These are phyloP conservation scores for Folsomia candida DNA, from an alignment of 2,888 invertebrate species.

Conservation along the genomic window DNA sequence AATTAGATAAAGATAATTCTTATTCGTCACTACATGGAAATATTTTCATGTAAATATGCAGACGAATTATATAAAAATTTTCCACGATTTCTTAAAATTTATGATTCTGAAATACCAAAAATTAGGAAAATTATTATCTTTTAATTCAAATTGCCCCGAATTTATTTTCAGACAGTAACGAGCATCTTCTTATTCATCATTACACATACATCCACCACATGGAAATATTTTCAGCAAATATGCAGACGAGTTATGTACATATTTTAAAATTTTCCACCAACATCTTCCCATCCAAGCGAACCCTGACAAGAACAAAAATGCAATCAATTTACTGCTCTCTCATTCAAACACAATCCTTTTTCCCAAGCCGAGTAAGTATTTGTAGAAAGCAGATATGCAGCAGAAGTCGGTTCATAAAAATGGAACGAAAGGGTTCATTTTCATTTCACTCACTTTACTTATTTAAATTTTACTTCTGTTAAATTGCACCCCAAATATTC, in stretches of 20 bases:
- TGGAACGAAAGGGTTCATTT: constrained; percentile 10
- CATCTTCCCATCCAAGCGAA: too few species aligned
- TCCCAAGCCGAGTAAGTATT: background rate
- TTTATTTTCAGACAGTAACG: background rate
- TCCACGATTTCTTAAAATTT: background rate
- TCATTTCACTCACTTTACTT: background rate
- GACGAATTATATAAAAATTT: constrained; percentile 13
- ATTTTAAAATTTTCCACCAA: too few species aligned
- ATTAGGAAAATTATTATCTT: too few species aligned
- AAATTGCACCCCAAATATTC: background rate
- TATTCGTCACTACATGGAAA: constrained; percentile 2
- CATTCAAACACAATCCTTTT: background rate
- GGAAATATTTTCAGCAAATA: constrained; percentile 11
- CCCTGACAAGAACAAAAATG: constrained; percentile 28
- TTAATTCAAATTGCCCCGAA: too few species aligned
- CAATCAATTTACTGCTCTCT: constrained; percentile 28
- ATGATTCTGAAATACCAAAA: background rate
- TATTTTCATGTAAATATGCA: constrained; percentile 11
- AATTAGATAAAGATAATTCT: background rate
- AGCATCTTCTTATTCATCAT: background rate
- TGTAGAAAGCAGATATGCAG: background rate
- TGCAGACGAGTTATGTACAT: constrained; percentile 12
- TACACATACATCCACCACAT: too few species aligned
- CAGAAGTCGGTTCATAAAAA: background rate
- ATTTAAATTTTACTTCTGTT: background rate